Base-by-base conservation (phyloP, 2,888 invertebrate genomes). In the Hyppa rectilinea region DNA sequence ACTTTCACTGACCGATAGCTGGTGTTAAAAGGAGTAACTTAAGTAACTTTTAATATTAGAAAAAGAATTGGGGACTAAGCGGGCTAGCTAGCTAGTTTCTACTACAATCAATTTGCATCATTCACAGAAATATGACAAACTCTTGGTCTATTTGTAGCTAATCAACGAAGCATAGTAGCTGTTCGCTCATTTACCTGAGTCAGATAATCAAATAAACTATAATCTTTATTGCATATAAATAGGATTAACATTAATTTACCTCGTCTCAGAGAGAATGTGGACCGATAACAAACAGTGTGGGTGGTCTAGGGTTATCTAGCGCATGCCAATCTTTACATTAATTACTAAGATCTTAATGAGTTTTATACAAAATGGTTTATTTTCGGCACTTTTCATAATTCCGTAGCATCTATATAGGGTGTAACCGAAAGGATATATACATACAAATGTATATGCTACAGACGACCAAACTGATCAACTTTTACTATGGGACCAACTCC, bases 231-330 rank as follows among this genome's bases (percentile, higher is more conserved):
- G 36, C 49, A 34, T 67, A 12, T 55, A 31, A 52, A 76, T 63
- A 81, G 63, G 78, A 76, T 81, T 67, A 81, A 55, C 53, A 56
- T 66, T 34, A 66, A 52, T 50, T 64, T 69, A 65, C 53, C 31
- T 65, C 14, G 12, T n/a, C 3, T 29, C 23, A 10, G n/a, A 50
- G 47, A 49, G 78, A 77, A 79, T 79, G 81, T 64, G 29, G 45
- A 29, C 47, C 10, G 82, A 83, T 84, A 82, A 81, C 67, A 14
- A 53, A 59, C 23, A 60, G 63, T 63, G 60, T 66, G 85, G 75
- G 85, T 84, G 80, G 83, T 76, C 56, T 67, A 45, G 20, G 60
- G 68, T 70, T 82, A 78, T 80, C 71, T 70, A 43, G n/a, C 36
- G 38, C 43, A 82, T 66, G 38, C 53, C 71, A 63, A 71, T 66